Evolutionary conservation across 2,113 vertebrate species (phyloP), one percentile per base, ranked within the genome.

Genomic region (Cyprinus carpio): DNA sequence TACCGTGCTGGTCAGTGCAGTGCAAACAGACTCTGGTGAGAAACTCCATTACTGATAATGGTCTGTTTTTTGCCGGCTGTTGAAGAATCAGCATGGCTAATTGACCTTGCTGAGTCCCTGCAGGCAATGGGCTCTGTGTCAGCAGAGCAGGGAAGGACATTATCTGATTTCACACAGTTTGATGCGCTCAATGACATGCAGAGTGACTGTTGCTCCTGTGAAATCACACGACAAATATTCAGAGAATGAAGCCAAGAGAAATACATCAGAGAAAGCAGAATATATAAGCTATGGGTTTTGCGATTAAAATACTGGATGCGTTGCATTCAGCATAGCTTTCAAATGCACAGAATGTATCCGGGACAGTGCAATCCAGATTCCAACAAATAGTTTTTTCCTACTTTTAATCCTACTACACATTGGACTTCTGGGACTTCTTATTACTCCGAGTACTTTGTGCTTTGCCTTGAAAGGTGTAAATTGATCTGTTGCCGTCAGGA

Each of bases 11-110:
- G 85, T 80, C 46, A 51, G 18, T 72, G 60, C 76, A 54, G 62
- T 71, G 23, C 74, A 74, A 81, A 83, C 78, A 87, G 82, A 84
- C 58, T 67, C 12, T 49, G 69, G 80, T 49, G 46, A 86, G 81
- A 37, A 72, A 83, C 84, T 89, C 81, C 76, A 87, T 89, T 89
- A 86, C 51, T 67, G 54, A 54, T 87, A 86, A 87, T 84, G 62
- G 69, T 65, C 60, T 80, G 79, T 85, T 89, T 89, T 89, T 81
- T 82, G 62, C 69, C 23, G 40, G 88, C 86, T 75, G 75, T 83
- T 77, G 86, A 81, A 77, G 81, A 87, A 83, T 87, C 84, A 85
- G 80, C 67, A 72, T 74, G 51, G 81, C 82, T 89, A 85, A 87
- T 86, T 89, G 69, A 77, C 86, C 86, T 83, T 65, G 49, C 75